A percentile compares a stretch with the other conserved stretches of the same genome.
These are phyloP conservation scores for Eubucco bourcierii DNA, from an alignment of 2,113 vertebrate genomes.

Conservation along the genomic window DNA sequence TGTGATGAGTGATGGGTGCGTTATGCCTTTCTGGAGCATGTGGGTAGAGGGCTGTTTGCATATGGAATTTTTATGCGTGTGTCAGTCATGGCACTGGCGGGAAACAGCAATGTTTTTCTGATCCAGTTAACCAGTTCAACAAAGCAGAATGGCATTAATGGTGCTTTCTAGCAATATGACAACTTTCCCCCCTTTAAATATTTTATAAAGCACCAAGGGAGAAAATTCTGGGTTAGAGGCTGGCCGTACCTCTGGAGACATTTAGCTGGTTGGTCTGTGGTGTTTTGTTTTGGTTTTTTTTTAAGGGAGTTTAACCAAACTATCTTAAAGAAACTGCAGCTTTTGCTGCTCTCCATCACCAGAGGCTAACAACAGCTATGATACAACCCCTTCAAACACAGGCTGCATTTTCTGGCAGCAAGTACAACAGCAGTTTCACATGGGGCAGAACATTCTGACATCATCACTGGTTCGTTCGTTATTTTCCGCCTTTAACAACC, in stretches of 20 bases:
- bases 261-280: background rate
- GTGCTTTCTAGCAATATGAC: background rate
- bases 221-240: background rate
- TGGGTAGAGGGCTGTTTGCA: background rate
- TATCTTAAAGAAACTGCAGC: background rate
- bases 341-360: background rate
- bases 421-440: background rate
- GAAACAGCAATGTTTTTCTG: background rate
- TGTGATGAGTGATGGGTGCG: fast-evolving
- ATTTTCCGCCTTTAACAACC: background rate
- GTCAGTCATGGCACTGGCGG: background rate
- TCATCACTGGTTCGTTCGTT: background rate
- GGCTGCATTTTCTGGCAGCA: background rate
- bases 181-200: background rate
- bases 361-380: background rate
- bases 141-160: background rate
- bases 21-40: background rate
- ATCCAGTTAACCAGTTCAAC: background rate
- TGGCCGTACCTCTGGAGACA: too few relatives aligned
- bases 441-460: background rate
- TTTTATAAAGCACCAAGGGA: fast-evolving
- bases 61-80: background rate
- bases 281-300: too few relatives aligned
- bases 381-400: background rate
- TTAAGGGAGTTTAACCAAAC: background rate